These are phyloP conservation scores for Ploceus nigricollis DNA, from an alignment of 2,113 vertebrate species.

Conservation along the genomic window DNA sequence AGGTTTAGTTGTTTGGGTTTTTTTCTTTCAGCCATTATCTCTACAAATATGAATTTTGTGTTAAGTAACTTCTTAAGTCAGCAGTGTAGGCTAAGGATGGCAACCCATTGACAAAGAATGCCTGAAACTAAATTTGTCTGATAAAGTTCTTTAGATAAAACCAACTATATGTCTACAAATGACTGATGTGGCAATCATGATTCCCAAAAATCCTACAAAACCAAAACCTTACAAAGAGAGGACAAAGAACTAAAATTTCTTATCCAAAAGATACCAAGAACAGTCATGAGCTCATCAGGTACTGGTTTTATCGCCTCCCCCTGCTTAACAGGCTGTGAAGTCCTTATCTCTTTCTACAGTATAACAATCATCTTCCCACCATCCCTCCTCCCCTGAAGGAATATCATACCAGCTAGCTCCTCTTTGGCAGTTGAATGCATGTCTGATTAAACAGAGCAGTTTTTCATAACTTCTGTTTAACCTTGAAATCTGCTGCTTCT, in stretches of 20 bases:
- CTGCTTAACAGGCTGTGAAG: background rate
- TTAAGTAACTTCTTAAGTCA: background rate
- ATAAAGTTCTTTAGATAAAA: background rate
- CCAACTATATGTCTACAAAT: background rate
- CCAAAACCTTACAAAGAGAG: background rate
- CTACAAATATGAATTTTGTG: background rate
- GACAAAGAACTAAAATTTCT: background rate
- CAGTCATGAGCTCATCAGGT: background rate
- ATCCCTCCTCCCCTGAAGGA: background rate
- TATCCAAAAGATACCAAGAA: background rate
- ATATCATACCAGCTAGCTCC: background rate
- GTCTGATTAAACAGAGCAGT: background rate
- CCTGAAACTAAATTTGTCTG: background rate
- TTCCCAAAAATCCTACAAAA: background rate
- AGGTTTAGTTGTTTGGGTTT: background rate
- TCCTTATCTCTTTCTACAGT: background rate
- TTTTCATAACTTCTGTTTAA: constrained; percentile 48
- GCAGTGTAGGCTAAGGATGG: background rate
- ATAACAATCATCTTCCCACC: background rate
- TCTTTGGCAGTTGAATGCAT: background rate
- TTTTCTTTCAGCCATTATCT: background rate
- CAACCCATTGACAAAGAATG: background rate
- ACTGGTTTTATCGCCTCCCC: background rate
- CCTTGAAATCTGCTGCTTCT: constrained; percentile 56
- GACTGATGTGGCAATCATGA: background rate